A percentile compares a stretch with the other conserved stretches of the same genome.
These are phyloP conservation scores for Desmophyllum pertusum DNA, from an alignment of 92 coral and sea anemone species.

Conservation along the genomic window DNA sequence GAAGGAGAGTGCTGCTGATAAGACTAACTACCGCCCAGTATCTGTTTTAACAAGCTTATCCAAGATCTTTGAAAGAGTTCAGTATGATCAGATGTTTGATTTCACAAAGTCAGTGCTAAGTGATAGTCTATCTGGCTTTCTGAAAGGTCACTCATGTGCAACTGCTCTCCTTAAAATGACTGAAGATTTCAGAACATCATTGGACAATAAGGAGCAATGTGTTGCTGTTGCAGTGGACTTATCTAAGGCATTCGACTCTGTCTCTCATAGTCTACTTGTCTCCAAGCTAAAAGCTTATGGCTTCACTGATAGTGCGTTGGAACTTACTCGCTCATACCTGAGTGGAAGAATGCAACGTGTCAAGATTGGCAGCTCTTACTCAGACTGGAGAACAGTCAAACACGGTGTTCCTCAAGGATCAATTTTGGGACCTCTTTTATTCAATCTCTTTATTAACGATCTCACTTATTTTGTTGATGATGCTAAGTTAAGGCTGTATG, in stretches of 20 bases:
- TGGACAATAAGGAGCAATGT: constrained; percentile 23
- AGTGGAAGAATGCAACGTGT: constrained; percentile 29
- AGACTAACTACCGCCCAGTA: constrained; percentile 43
- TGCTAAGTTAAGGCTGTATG: constrained; percentile 10
- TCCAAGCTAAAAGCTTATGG: constrained; percentile 43
- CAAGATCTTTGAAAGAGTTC: constrained; percentile 33
- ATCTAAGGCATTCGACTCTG: constrained; percentile 41
- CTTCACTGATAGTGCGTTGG: constrained; percentile 16
- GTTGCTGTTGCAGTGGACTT: constrained; percentile 39
- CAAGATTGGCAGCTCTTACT: constrained; percentile 27
- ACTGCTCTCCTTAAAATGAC: constrained; percentile 52
- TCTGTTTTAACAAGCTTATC: constrained; percentile 28
- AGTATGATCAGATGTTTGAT: not conserved
- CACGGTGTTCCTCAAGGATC: constrained; percentile 39
- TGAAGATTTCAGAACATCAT: constrained; percentile 39
- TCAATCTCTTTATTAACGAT: too few species aligned
- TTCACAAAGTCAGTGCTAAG: constrained; percentile 1
- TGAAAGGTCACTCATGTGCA: constrained; percentile 41
- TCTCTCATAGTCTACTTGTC: constrained; percentile 24
- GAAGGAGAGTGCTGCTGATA: constrained; percentile 45
- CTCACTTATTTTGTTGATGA: not conserved
- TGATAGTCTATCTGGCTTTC: constrained; percentile 38
- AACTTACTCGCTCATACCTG: constrained; percentile 22
- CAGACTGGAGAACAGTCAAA: constrained; percentile 27
- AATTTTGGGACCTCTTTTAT: too few species aligned